These are phyloP conservation scores for Enteromius anoplus DNA, from an alignment of 2,797 vertebrate genomes.

Conservation along the genomic window DNA sequence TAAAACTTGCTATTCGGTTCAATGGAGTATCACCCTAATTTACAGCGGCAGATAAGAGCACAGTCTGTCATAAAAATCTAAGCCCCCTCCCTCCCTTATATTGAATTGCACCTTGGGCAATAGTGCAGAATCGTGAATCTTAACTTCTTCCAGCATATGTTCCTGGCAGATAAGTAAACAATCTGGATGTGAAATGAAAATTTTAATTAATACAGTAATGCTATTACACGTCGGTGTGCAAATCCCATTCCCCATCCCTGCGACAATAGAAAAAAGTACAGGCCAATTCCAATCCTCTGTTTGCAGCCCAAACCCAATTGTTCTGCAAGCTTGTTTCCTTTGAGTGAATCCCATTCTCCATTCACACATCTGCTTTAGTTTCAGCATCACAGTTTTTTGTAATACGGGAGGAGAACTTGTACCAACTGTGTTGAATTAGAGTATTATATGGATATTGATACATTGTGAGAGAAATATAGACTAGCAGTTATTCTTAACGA, in stretches of 20 bases:
- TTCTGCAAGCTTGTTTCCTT: constrained; percentile 76
- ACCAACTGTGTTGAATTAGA: constrained; percentile 57
- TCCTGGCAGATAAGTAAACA: constrained; percentile 99
- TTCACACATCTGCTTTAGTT: constrained; percentile 68
- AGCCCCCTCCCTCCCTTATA: constrained; percentile 77
- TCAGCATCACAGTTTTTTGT: constrained; percentile 31
- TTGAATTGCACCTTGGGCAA: constrained; percentile 97
- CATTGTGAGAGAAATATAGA: constrained; percentile 34
- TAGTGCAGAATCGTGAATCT: constrained; percentile 94
- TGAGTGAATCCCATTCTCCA: constrained; percentile 75
- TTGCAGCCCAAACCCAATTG: constrained; percentile 73
- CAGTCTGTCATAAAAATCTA: constrained; percentile 88
- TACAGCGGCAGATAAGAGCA: constrained; percentile 91
- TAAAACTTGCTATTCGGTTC: constrained; percentile 92
- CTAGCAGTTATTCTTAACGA: constrained; percentile 45
- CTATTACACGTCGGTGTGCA: constrained; percentile 90
- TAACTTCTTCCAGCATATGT: constrained; percentile 97
- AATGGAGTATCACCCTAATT: constrained; percentile 95
- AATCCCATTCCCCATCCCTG: constrained; percentile 85
- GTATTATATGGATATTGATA: constrained; percentile 57
- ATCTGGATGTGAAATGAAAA: constrained; percentile 96
- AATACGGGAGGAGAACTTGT: constrained; percentile 25
- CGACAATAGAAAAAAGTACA: constrained; percentile 75
- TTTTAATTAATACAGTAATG: constrained; percentile 98
- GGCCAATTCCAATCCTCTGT: constrained; percentile 76